Evolutionary conservation across 2,888 invertebrate species (phyloP).

Genomic region (Melitaea athalia): DNA sequence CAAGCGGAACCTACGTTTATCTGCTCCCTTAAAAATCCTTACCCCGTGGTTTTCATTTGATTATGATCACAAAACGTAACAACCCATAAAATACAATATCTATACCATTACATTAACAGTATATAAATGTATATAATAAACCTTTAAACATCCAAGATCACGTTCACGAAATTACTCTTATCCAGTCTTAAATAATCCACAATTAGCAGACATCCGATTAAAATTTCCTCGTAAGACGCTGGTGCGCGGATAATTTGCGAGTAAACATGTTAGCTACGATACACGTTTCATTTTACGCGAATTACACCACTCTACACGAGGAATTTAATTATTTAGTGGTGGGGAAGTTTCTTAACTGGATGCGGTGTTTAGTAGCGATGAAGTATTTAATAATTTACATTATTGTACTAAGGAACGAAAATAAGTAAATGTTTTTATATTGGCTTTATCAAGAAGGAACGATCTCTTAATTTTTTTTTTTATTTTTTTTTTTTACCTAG

Average conservation of each 20-base stretch:
- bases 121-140: not conserved
- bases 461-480: no score
- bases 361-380: slow-evolving; percentile 39
- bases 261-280: slow-evolving; percentile 68
- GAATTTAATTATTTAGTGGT: slow-evolving; percentile 71
- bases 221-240: slow-evolving; percentile 34
- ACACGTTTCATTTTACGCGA: slow-evolving; percentile 72
- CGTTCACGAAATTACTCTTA: slow-evolving; percentile 17
- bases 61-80: not conserved
- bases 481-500: no score
- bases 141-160: slow-evolving; percentile 3
- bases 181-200: slow-evolving; percentile 31
- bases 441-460: no score
- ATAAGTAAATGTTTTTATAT: no score
- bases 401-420: not conserved
- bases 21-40: no score
- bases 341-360: slow-evolving; percentile 46
- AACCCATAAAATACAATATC: not conserved
- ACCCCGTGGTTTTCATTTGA: no score
- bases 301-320: slow-evolving; percentile 73
- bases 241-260: slow-evolving; percentile 54
- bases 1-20: no score
- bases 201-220: slow-evolving; percentile 40
- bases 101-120: no score
- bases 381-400: not conserved